Evolutionary conservation across 2,113 vertebrate species (phyloP), one percentile per base, ranked within the genome.

Genomic region (Tychaedon coryphoeus): DNA sequence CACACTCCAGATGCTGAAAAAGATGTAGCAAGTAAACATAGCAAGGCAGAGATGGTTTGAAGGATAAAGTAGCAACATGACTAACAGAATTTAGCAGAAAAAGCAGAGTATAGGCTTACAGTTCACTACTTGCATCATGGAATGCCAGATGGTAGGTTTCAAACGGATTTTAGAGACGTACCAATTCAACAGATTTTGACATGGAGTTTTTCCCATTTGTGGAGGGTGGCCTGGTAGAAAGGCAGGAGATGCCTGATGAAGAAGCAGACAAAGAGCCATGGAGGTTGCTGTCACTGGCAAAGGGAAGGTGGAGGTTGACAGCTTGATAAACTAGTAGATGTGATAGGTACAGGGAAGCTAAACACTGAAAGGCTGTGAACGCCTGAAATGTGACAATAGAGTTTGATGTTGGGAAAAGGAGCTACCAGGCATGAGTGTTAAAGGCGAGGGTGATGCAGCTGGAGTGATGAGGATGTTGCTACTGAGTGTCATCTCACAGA

Each of bases 101-200:
- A 93, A 91, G n/a, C 79, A 86, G 88, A 88, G 72, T 84, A 80
- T 86, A 38, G 92, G 83, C 75, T 86, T 95, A 88, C 94, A 93
- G 86, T 89, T 96, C 94, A 74, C 91, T 91, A 53, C 82, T 95
- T 97, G 95, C 90, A 94, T 93, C 64, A 74, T 51, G 69, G 94
- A 91, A 94, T 92, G 86, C 95, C 96, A 97, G 96, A 97, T 97
- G 96, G 96, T 93, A 71, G 83, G 80, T 97, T 95, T 97, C 94
- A 94, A 94, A 88, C 83, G 94, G 86, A 96, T 93, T 97, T 94
- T 77, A 83, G 88, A 89, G 89, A 96, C 38, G 69, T 71, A 91
- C 91, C 95, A 86, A 92, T 91, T 92, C 80, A 94, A 96, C 94
- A 92, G 91, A 96, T 95, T 97, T 81, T 95, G 91, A 96, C 84